Conservation (phyloP, 2,888 invertebrate genomes). For the Mayetiola destructor region DNA sequence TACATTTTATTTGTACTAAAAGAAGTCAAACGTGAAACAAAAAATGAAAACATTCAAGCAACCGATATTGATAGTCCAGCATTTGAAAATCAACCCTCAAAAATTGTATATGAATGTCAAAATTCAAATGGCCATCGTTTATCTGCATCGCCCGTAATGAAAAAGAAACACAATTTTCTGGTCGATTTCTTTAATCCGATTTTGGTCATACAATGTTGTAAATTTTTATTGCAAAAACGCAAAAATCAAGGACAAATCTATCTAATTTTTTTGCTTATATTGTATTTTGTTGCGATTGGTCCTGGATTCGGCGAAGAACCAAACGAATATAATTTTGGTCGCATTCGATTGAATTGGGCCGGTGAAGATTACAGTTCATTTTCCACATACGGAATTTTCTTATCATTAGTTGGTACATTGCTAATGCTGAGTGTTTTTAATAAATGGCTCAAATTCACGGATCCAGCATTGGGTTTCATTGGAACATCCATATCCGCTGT, state of each 20-base stretch:
- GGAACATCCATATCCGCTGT: constrained; percentile 28
- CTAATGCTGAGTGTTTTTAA: constrained; percentile 33
- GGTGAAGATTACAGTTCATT: constrained; percentile 31
- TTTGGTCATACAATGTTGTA: constrained; percentile 28
- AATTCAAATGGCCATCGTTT: neutral
- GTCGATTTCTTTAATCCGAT: constrained; percentile 32
- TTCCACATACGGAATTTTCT: constrained; percentile 27
- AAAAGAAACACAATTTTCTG: constrained; percentile 21
- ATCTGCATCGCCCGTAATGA: neutral
- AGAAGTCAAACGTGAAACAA: constrained; percentile 22
- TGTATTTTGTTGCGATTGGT: constrained; percentile 30
- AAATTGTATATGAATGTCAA: neutral
- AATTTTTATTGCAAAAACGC: constrained; percentile 29
- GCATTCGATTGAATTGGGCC: constrained; percentile 32
- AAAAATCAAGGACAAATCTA: constrained; percentile 27
- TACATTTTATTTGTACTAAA: constrained; percentile 31
- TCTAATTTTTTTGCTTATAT: constrained; percentile 26
- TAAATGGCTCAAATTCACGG: constrained; percentile 29
- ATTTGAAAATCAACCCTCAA: constrained; percentile 15
- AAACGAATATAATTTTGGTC: constrained; percentile 30
- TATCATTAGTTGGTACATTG: constrained; percentile 30
- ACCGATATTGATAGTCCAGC: constrained; percentile 17
- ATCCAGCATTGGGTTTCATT: constrained; percentile 30
- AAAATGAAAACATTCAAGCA: neutral
- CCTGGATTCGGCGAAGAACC: constrained; percentile 29